A percentile compares a stretch with the other conserved stretches of the same genome.
These are phyloP conservation scores for Alviniconcha strummeri DNA, from an alignment of 2,888 invertebrate genomes.

Conservation along the genomic window DNA sequence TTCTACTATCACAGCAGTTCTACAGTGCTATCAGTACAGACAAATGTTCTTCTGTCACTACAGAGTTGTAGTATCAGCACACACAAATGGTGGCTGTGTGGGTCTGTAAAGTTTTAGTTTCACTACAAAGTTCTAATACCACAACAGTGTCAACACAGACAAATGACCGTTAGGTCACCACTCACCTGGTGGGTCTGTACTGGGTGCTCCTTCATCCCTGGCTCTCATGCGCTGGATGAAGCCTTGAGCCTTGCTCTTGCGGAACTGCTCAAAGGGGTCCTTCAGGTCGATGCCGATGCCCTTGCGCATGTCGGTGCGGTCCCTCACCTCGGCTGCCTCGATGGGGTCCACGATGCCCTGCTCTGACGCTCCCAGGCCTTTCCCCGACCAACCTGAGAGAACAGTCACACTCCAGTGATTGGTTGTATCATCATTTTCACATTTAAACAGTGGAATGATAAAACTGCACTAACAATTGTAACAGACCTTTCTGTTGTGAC, in stretches of 20 bases:
- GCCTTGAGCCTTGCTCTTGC: slow-evolving; percentile 79
- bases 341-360: slow-evolving; percentile 97
- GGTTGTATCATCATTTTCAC: not conserved
- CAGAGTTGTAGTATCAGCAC: too few relatives aligned
- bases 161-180: not conserved
- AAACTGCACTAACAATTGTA: not conserved
- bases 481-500: too few relatives aligned
- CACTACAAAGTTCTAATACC: too few relatives aligned
- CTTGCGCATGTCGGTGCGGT: slow-evolving; percentile 94
- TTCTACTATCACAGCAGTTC: too few relatives aligned
- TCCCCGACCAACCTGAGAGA: slow-evolving; percentile 88
- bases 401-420: not conserved
- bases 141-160: too few relatives aligned
- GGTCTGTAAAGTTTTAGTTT: too few relatives aligned
- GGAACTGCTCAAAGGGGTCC: slow-evolving; percentile 97
- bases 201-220: slow-evolving; percentile 51
- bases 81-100: too few relatives aligned
- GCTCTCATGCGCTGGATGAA: slow-evolving; percentile 71
- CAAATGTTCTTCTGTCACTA: too few relatives aligned
- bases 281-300: slow-evolving; percentile 91
- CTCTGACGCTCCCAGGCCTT: slow-evolving; percentile 93
- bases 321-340: slow-evolving; percentile 88
- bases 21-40: too few relatives aligned
- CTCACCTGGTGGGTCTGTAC: not conserved
- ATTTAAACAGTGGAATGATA: not conserved